Evolutionary conservation across 2,113 vertebrate species (phyloP).

Genomic region (Bos indicus): DNA sequence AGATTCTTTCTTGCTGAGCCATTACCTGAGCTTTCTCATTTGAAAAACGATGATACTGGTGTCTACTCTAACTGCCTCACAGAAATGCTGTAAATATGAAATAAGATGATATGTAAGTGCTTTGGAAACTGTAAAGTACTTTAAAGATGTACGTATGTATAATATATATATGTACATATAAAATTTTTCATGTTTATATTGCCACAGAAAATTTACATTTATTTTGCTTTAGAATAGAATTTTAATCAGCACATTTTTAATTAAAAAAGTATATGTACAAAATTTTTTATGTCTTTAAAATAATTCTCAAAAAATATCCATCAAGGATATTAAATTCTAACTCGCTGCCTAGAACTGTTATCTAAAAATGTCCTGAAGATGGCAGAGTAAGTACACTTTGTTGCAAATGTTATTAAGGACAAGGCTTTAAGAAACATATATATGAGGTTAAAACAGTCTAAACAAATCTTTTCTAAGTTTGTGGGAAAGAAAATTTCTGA

Average conservation of each 20-base stretch:
- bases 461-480: slow-evolving; percentile 67
- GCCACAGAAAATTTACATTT: neutral
- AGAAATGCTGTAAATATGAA: neutral
- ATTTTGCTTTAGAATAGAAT: neutral
- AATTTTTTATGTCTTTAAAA: neutral
- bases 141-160: neutral
- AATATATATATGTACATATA: neutral
- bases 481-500: slow-evolving; percentile 64
- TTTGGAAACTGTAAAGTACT: neutral
- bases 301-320: neutral
- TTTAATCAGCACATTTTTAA: neutral
- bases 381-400: slow-evolving; percentile 76
- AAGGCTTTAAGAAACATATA: slow-evolving; percentile 19
- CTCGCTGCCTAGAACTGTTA: slow-evolving; percentile 12
- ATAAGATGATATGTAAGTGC: neutral
- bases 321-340: neutral
- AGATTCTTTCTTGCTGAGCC: neutral
- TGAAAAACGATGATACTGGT: neutral
- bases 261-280: neutral
- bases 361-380: slow-evolving; percentile 79
- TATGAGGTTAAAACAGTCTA: slow-evolving; percentile 64
- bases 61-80: neutral
- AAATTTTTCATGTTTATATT: neutral
- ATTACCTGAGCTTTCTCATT: neutral
- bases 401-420: slow-evolving; percentile 7